phyloP scores from a whole-genome alignment of 2,113 vertebrate species.

The Hipposideros armiger region DNA sequence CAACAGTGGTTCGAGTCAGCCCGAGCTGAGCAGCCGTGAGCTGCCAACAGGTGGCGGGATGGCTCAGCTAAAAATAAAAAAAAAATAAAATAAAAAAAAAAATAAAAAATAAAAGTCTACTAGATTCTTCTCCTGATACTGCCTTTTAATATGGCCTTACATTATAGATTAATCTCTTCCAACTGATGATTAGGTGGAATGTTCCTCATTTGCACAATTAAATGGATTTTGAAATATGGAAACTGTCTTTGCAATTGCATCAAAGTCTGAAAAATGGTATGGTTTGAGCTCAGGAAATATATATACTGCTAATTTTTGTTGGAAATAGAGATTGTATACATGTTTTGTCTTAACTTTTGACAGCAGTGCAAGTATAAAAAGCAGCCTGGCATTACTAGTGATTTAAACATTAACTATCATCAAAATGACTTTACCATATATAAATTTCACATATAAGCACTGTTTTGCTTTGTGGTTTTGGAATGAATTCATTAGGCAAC shows the following conservation, averaged over 20 bases:
- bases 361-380: background rate
- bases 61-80: too few relatives aligned
- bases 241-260: background rate
- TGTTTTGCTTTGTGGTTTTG: background rate
- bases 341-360: background rate
- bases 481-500: background rate
- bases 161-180: background rate
- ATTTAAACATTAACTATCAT: background rate
- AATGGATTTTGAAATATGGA: background rate
- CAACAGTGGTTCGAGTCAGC: too few relatives aligned
- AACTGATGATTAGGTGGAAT: background rate
- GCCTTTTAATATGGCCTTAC: background rate
- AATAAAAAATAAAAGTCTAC: background rate
- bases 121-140: background rate
- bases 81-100: too few relatives aligned
- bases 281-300: background rate
- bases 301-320: slow-evolving; percentile 11
- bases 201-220: slow-evolving; percentile 8
- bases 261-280: background rate
- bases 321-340: background rate
- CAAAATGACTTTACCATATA: background rate
- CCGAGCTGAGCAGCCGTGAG: too few relatives aligned
- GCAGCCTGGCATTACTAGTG: background rate
- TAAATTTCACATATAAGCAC: background rate
- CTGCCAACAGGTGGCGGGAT: too few relatives aligned